Base-by-base conservation (phyloP, 2,797 vertebrate species). In the Cyprinodon diabolis region DNA sequence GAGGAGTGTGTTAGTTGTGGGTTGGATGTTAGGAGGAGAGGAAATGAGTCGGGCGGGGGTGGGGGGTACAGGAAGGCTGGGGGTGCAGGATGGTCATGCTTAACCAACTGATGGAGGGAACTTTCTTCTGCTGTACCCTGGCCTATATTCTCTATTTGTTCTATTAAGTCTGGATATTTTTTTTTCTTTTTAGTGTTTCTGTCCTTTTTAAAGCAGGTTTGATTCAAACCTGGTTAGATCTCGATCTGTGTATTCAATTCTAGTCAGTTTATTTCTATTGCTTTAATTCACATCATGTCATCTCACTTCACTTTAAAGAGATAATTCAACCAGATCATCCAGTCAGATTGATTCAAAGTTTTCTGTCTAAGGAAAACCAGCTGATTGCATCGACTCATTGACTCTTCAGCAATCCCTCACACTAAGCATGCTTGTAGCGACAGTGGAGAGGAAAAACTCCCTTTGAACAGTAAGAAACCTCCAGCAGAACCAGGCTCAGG, bases 41-140 rank as follows among this genome's bases (percentile, higher is more conserved):
- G 81, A 80, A 85, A 80, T 77, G 79, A 69, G 30, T 30, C 30
- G 30, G 77, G 74, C 35, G 72, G 68, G 43, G 49, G 35, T 92
- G 95, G 94, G 94, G 95, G 92, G 94, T 89, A 21, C n/a, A 92
- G 92, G 95, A 95, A 94, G 94, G 92, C 92, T 94, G 94, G 94
- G 95, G 94, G 96, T 96, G 96, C 96, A 95, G 96, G 96, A 96
- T 93, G 95, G 94, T 96, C 95, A 96, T 95, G 96, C 96, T 97
- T 97, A 97, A 97, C 95, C 93, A 95, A 94, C 95, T 97, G 96
- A 97, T 95, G 95, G 96, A 91, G 77, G 78, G 79, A 83, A 83
- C 92, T 94, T 95, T 91, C 93, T 92, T 86, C 86, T 92, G 94
- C 93, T 94, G 93, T 96, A 93, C 91, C 89, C 95, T 76, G 12